Conservation (phyloP, 2,797 vertebrate species). For the Tenualosa ilisha region DNA sequence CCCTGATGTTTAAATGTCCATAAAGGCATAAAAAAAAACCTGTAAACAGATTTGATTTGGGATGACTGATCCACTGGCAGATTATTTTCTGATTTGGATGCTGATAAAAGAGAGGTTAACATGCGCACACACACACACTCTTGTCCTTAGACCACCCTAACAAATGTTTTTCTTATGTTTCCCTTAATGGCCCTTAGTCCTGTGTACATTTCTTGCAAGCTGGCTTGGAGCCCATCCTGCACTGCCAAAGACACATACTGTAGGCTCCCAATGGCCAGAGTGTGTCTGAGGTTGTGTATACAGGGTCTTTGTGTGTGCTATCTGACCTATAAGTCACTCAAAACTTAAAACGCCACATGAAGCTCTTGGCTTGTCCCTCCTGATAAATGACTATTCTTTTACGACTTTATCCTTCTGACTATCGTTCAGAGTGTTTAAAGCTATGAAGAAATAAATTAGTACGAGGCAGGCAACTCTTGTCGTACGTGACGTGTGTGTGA, state of each 20-base stretch:
- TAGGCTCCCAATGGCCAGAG: neutral
- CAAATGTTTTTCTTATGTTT: neutral
- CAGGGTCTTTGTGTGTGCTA: neutral
- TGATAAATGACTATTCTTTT: neutral
- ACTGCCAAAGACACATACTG: neutral
- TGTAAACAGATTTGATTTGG: neutral
- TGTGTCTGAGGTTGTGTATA: neutral
- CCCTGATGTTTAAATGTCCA: neutral
- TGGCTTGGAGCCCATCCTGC: neutral
- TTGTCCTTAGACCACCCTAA: slow-evolving; percentile 3
- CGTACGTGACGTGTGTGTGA: neutral
- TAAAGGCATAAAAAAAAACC: neutral
- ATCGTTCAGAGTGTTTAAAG: neutral
- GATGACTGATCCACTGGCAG: neutral
- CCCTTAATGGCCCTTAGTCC: neutral
- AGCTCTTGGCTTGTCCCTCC: neutral
- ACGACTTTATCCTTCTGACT: no score
- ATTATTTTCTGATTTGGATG: neutral
- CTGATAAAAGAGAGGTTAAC: neutral
- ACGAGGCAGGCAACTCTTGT: neutral
- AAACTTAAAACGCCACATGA: neutral
- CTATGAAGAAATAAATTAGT: neutral
- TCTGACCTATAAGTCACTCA: neutral
- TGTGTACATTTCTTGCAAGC: neutral
- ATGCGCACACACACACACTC: neutral